Evolutionary conservation across 37 sponge, comb jelly and placozoan species (phyloP).

Genomic region (Mnemiopsis leidyi): DNA sequence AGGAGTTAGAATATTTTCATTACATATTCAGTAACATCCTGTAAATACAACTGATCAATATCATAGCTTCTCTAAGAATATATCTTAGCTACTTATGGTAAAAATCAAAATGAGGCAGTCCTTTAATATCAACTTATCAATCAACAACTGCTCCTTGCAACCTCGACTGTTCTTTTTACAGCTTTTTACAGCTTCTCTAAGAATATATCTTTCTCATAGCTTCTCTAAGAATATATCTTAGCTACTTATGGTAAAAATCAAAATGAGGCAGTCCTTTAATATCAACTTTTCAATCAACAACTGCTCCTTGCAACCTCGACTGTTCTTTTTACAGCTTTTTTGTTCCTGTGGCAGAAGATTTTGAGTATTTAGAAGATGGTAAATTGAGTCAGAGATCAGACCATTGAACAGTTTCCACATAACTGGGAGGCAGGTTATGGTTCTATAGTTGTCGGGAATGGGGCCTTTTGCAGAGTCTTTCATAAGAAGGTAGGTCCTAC

Average conservation of each 20-base stretch:
- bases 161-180: neutral
- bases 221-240: no score
- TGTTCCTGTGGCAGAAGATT: neutral
- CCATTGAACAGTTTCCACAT: neutral
- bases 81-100: no score
- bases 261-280: neutral
- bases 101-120: no score
- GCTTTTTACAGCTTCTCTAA: no score
- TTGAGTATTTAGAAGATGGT: neutral
- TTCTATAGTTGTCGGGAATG: neutral
- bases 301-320: slow-evolving; percentile 5
- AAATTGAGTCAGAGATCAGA: neutral
- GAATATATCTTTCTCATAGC: no score
- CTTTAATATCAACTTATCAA: neutral
- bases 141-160: neutral
- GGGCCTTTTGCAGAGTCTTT: neutral
- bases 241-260: no score
- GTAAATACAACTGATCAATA: no score
- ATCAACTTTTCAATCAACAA: neutral
- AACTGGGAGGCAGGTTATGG: neutral
- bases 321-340: neutral
- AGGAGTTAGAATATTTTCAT: no score
- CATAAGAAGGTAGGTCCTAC: neutral
- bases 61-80: no score
- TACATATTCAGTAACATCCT: no score